These are phyloP conservation scores for Geothlypis trichas DNA, from an alignment of 2,113 vertebrate species.

Conservation along the genomic window DNA sequence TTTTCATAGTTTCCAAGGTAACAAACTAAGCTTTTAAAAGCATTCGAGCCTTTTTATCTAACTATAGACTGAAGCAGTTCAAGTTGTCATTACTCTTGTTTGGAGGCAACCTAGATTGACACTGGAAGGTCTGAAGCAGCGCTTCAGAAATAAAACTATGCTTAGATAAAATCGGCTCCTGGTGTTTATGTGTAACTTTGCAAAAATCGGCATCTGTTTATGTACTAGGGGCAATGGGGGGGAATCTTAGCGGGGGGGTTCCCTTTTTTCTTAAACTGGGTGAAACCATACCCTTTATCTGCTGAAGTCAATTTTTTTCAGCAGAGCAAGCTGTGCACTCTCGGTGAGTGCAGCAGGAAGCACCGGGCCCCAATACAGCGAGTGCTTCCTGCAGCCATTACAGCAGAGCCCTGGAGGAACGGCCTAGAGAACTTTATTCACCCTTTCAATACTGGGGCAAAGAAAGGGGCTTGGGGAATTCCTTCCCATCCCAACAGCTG, in stretches of 20 bases:
- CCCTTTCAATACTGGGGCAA: background rate
- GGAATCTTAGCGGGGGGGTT: background rate
- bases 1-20: constrained; percentile 49
- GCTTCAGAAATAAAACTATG: background rate
- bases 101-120: constrained; percentile 3
- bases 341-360: background rate
- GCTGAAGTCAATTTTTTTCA: background rate
- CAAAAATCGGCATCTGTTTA: background rate
- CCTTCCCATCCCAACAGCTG: background rate
- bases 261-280: background rate
- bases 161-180: background rate
- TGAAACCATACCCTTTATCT: background rate
- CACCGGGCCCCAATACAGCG: rapidly evolving
- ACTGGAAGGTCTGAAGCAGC: background rate
- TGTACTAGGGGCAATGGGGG: background rate
- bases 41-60: background rate
- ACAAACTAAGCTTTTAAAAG: constrained; percentile 45
- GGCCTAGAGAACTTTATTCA: background rate
- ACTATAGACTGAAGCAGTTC: constrained; percentile 12
- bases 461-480: background rate
- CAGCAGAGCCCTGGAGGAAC: background rate
- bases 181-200: background rate
- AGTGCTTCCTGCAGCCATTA: background rate
- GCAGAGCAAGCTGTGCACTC: background rate
- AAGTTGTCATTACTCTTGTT: constrained; percentile 2